Base-by-base conservation (phyloP, 2,113 vertebrate genomes). In the Urocynchramus pylzowi region DNA sequence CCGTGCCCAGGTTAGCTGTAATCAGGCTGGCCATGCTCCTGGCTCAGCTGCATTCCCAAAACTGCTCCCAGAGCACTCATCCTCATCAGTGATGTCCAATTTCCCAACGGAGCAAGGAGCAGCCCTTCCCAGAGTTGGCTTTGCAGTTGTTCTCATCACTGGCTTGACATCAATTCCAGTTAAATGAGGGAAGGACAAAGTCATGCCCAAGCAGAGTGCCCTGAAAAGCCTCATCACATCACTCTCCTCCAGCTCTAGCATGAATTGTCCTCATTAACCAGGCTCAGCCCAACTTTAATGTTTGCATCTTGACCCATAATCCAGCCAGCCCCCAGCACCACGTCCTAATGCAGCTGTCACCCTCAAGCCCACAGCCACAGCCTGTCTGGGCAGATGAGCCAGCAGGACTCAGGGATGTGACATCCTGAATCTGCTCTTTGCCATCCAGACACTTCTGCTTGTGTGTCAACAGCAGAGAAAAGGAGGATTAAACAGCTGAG, bases 11-110 rank as follows among this genome's bases (percentile, higher is more conserved):
- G 78, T 53, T 4, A 31, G 74, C 70, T 79, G 44, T 6, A 11
- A 61, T 41, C 84, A 57, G 80, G 31, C 87, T 91, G 94, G 10
- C 86, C 14, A 5, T 7, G 88, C 90, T 94, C 84, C 50, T 73
- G 88, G 57, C 82, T 82, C 86, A 54, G 78, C 88, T 76, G 75
- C 71, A 1, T 24, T 44, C 85, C 81, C 95, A 31, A 21, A 96
- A 92, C 75, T 50, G 92, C 90, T 93, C 92, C 95, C 96, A 84
- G 79, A 90, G 76, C 71, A 1, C 76, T 16, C 89, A 61, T 94
- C 83, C 90, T 92, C 95, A 70, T 74, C 94, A 74, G 42, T 3
- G 22, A 35, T 23, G 89, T 12, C 80, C 93, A 69, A 84, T 74
- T 88, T 53, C 91, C 76, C 73, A 49, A 27, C 53, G 3, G 59